phyloP scores from a whole-genome alignment of 2,113 vertebrate genomes.

The Sphaerodactylus townsendi region DNA sequence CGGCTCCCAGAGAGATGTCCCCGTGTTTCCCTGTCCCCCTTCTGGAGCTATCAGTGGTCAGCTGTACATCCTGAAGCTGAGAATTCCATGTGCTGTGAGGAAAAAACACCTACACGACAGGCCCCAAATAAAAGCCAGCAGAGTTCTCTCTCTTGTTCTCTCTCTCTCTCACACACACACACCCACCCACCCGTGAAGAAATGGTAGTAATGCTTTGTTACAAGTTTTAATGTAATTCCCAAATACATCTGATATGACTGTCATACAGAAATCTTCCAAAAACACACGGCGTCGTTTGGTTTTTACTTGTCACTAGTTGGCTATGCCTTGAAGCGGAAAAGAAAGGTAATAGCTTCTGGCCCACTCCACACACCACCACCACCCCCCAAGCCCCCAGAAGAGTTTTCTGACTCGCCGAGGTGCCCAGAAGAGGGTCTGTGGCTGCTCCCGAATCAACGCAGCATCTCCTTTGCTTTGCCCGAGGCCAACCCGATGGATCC shows the following conservation, averaged over 20 bases:
- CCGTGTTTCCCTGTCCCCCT: too few species aligned
- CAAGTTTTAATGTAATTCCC: constrained; percentile 73
- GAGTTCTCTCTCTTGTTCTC: too few species aligned
- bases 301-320: constrained; percentile 56
- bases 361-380: too few species aligned
- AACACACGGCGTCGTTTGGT: constrained; percentile 54
- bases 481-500: neutral
- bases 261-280: constrained; percentile 67
- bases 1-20: too few species aligned
- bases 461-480: neutral
- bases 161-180: too few species aligned
- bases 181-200: neutral
- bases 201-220: constrained; percentile 40
- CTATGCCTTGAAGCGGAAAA: constrained; percentile 69
- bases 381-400: constrained; percentile 8
- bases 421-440: neutral
- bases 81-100: too few species aligned
- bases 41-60: too few species aligned
- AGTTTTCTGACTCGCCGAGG: neutral
- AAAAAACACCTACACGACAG: too few species aligned
- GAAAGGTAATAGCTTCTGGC: constrained; percentile 30
- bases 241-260: constrained; percentile 69
- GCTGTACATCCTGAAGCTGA: too few species aligned
- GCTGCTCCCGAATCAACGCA: neutral
- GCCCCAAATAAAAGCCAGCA: too few species aligned